Percentiles rank a stretch among this genome's conserved stretches.
Conservation (phyloP, 2,113 vertebrate genomes). For the Chiloscyllium plagiosum region DNA sequence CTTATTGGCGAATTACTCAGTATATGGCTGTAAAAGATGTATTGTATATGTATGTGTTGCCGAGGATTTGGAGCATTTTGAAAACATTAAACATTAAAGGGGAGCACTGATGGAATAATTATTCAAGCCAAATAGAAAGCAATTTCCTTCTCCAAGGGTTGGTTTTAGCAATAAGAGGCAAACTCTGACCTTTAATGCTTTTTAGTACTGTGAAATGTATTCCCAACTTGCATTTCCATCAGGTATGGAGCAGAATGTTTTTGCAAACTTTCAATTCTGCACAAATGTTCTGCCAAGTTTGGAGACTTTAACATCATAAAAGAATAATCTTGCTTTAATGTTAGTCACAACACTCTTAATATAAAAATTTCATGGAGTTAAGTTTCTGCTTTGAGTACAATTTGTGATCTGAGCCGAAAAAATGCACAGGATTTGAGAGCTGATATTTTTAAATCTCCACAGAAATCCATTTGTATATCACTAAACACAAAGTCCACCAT, state of each 20-base stretch:
- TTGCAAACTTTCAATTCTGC: not conserved
- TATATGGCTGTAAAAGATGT: not conserved
- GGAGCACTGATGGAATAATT: not conserved
- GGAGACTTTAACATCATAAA: not conserved
- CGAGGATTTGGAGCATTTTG: not conserved
- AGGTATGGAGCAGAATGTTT: not conserved
- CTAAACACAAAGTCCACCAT: not conserved
- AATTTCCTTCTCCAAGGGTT: conserved; percentile 2
- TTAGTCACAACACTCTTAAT: not conserved
- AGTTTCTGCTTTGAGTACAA: not conserved
- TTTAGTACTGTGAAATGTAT: not conserved
- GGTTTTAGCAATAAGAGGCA: not conserved
- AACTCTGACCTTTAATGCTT: not conserved
- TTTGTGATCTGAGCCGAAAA: not conserved
- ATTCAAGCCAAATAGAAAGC: not conserved
- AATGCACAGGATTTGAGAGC: not conserved
- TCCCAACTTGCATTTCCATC: not conserved
- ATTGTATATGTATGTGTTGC: not conserved
- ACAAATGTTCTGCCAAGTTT: conserved; percentile 1
- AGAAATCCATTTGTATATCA: not conserved
- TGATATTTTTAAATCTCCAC: not conserved
- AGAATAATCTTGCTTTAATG: not conserved
- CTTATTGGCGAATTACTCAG: not conserved
- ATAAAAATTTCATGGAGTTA: not conserved
- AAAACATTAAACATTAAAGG: not conserved